Evolutionary conservation across 1,140 invertebrate genomes (phyloP), one percentile per base, ranked within the genome.

Genomic region (Heliothis subflexa): DNA sequence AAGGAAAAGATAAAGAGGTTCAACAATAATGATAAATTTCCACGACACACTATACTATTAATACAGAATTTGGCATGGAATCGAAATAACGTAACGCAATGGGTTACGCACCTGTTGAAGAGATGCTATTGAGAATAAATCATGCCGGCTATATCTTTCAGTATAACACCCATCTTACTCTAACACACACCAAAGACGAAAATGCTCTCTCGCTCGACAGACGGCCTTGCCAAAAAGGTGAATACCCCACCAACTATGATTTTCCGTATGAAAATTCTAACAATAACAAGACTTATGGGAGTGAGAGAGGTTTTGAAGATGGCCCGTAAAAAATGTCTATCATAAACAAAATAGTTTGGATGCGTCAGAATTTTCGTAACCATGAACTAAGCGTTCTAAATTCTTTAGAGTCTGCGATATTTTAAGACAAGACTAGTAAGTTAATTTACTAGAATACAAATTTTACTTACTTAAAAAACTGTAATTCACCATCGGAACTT

Each of bases 221-320:
- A 74, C 78, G 83, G 83, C 83, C 83, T 85, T 85, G 83, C 79
- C 75, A 81, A 80, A 82, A 73, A 79, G 83, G 83, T 85, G 79
- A 85, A 85, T 76, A 83, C 66, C 79, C 83, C 49, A 71, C 21
- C 49, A 33, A 40, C 52, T 81, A 71, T 68, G 62, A 80, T 64
- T 77, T 78, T 78, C 28, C 64, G 74, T 79, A 79, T 77, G 66
- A 78, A 84, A 80, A 77, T 75, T 59, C 28, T 78, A 81, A 84
- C 78, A 79, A 74, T 74, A 74, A 62, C 40, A 49, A 49, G 21
- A 47, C 3, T 62, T 62, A 61, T 28, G 55, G 45, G 45, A 55
- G 7, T 18, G 25, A 45, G 16, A 47, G 40, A 73, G 14, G 12
- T 59, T 47, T 61, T 3, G 16, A 74, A 74, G 45, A 61, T 61